Evolutionary conservation across 2,888 invertebrate species (phyloP).

Genomic region (Mallateleia sp.): DNA sequence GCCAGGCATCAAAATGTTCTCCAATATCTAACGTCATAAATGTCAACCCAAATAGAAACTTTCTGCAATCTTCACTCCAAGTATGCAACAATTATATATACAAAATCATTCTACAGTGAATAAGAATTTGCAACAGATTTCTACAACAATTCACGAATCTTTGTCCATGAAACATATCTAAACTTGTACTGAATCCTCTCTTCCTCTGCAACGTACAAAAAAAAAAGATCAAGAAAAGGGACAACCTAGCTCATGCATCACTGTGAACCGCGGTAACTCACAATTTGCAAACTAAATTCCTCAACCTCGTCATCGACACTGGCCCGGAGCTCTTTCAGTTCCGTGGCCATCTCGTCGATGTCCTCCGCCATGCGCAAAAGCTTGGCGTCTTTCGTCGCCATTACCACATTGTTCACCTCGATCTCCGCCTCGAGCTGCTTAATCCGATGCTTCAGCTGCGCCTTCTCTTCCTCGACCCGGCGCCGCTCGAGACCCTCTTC

Average conservation of each 20-base stretch:
- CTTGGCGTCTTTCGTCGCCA: slow-evolving; percentile 93
- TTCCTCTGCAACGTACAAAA: no score
- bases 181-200: no score
- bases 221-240: slow-evolving; percentile 13
- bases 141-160: no score
- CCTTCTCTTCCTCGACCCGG: slow-evolving; percentile 93
- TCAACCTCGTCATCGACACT: slow-evolving; percentile 89
- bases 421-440: slow-evolving; percentile 92
- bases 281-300: slow-evolving; percentile 89
- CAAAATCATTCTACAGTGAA: no score
- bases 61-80: no score
- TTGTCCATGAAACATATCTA: no score
- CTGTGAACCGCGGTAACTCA: slow-evolving; percentile 89
- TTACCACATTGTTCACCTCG: slow-evolving; percentile 92
- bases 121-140: no score
- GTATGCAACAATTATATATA: no score
- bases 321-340: slow-evolving; percentile 90
- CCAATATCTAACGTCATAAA: no score
- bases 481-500: slow-evolving; percentile 96
- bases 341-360: slow-evolving; percentile 93
- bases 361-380: slow-evolving; percentile 94
- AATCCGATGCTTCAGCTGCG: slow-evolving; percentile 92
- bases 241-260: slow-evolving; percentile 82
- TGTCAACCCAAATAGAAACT: no score
- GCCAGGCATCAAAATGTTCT: no score